Conservation (phyloP, 2,797 vertebrate genomes). For the Hemitrygon akajei region DNA sequence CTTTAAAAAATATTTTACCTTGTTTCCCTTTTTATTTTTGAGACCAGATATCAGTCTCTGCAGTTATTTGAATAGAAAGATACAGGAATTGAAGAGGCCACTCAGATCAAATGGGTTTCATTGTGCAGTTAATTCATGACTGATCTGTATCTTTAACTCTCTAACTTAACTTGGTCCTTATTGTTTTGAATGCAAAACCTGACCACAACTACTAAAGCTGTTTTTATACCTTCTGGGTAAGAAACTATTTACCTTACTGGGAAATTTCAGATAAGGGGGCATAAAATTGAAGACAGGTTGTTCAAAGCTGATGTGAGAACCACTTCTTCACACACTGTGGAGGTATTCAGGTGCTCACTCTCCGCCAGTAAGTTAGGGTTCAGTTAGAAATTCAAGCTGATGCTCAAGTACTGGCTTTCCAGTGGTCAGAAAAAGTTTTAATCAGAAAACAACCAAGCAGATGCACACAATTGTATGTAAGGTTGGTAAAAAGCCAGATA, state of each 20-base stretch:
- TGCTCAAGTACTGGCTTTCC: too few species aligned
- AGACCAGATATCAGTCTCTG: not conserved
- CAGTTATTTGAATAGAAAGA: not conserved
- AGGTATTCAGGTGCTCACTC: too few species aligned
- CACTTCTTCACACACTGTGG: too few species aligned
- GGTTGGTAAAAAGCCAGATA: too few species aligned
- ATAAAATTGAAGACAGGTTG: too few species aligned
- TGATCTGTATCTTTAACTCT: not conserved
- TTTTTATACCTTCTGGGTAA: too few species aligned
- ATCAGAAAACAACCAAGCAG: not conserved
- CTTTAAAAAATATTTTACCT: not conserved
- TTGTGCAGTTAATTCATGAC: not conserved
- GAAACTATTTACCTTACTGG: too few species aligned
- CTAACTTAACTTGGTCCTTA: not conserved
- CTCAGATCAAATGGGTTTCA: not conserved
- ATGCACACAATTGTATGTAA: not conserved
- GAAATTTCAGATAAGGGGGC: too few species aligned
- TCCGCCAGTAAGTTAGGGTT: too few species aligned
- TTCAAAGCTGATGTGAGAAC: too few species aligned
- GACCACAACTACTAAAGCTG: too few species aligned
- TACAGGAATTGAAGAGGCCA: not conserved
- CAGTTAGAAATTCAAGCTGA: too few species aligned
- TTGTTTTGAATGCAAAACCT: not conserved
- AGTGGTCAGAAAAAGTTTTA: not conserved
- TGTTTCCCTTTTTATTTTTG: not conserved